Conservation (phyloP, 2,797 vertebrate species). For the Semotilus atromaculatus region DNA sequence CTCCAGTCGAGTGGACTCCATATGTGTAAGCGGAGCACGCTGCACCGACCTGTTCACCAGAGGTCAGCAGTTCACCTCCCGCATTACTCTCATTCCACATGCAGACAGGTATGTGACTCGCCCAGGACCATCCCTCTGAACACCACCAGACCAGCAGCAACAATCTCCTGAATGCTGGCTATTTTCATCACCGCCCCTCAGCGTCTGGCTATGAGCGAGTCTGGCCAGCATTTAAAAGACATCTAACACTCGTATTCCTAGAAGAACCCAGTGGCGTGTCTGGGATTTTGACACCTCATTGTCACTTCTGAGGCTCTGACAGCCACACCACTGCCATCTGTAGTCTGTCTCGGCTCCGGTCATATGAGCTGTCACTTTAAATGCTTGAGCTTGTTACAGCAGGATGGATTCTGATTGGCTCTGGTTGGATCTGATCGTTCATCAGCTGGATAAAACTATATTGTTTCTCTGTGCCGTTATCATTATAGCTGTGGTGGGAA, state of each 20-base stretch:
- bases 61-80: conserved; percentile 27
- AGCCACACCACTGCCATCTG: conserved; percentile 21
- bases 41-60: conserved; percentile 4
- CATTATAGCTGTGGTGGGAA: too few species aligned
- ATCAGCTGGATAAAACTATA: too few species aligned
- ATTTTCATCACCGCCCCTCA: conserved; percentile 10
- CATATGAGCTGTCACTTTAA: not conserved
- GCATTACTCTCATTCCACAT: conserved; percentile 43
- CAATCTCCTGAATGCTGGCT: conserved; percentile 36
- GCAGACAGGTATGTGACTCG: conserved; percentile 30
- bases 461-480: too few species aligned
- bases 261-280: not conserved
- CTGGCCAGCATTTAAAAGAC: conserved; percentile 25
- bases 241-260: conserved; percentile 1
- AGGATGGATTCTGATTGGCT: too few species aligned
- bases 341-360: not conserved
- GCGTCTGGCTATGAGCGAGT: not conserved
- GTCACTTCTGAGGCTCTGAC: conserved; percentile 23
- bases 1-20: conserved; percentile 15
- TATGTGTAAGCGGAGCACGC: not conserved
- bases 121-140: conserved; percentile 7
- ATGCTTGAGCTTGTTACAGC: too few species aligned
- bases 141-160: conserved; percentile 17
- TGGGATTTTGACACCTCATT: conserved; percentile 42
- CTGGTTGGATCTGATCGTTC: too few species aligned